phyloP scores from a whole-genome alignment of 2,888 invertebrate species.

The Brachyopa scutellaris region DNA sequence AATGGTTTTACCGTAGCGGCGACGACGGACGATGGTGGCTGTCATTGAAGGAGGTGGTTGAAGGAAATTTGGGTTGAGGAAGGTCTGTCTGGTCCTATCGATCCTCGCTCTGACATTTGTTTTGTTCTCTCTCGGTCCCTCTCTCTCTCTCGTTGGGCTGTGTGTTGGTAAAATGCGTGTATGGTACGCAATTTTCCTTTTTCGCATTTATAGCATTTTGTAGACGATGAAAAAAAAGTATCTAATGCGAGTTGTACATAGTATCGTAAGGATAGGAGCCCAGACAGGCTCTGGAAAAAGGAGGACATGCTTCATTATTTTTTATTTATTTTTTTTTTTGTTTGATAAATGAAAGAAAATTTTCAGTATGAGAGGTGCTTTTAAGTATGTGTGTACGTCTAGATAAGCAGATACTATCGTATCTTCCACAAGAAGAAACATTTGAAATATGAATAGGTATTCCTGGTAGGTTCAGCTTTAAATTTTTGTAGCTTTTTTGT shows the following conservation, averaged over 20 bases:
- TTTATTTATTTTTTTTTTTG: no score
- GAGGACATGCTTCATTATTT: slow-evolving; percentile 26
- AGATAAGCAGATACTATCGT: background rate
- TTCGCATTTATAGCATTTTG: slow-evolving; percentile 18
- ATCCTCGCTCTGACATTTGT: slow-evolving; percentile 37
- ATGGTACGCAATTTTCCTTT: slow-evolving; percentile 33
- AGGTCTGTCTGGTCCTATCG: slow-evolving; percentile 72
- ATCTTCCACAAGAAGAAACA: background rate
- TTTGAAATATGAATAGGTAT: slow-evolving; percentile 19
- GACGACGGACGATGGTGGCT: background rate
- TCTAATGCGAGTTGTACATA: background rate
- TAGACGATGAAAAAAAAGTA: background rate
- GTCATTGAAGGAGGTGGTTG: slow-evolving; percentile 46
- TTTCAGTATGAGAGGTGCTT: background rate
- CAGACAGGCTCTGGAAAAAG: slow-evolving; percentile 28
- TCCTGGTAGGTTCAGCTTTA: background rate
- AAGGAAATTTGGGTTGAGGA: slow-evolving; percentile 71
- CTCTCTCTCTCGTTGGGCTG: slow-evolving; percentile 4
- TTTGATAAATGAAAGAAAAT: no score
- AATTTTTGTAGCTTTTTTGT: background rate
- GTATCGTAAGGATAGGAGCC: background rate
- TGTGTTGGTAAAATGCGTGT: slow-evolving; percentile 27
- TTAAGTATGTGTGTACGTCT: background rate
- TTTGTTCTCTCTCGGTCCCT: background rate
- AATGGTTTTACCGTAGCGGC: slow-evolving; percentile 39